These are phyloP conservation scores for Poeciliopsis gracilis DNA, from an alignment of 2,797 vertebrate genomes.

Conservation along the genomic window DNA sequence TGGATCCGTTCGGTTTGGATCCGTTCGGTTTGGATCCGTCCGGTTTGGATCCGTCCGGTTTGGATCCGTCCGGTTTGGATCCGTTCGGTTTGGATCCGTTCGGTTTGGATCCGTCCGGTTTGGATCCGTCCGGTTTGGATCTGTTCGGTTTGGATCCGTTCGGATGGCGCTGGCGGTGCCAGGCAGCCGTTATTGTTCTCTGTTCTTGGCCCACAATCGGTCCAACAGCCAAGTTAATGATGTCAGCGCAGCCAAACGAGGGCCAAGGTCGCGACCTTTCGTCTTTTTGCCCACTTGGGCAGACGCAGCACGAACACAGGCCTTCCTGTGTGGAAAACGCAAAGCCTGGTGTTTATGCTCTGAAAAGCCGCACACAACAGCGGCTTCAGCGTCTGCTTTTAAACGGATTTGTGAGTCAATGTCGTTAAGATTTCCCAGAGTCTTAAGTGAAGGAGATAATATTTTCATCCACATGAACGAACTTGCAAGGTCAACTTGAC, in stretches of 20 bases:
- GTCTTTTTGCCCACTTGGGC: conserved; percentile 33
- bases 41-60: neutral
- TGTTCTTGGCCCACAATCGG: conserved; percentile 39
- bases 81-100: neutral
- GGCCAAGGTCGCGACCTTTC: conserved; percentile 59
- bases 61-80: neutral
- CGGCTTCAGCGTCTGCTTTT: conserved; percentile 9
- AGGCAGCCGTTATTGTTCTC: conserved; percentile 38
- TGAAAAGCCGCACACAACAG: neutral
- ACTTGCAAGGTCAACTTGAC: conserved; percentile 37
- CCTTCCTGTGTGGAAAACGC: neutral
- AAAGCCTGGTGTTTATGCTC: neutral
- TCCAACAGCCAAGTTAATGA: conserved; percentile 30
- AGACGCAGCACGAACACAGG: neutral
- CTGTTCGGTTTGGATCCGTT: neutral
- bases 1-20: too few relatives aligned
- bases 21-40: neutral
- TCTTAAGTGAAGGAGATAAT: conserved; percentile 25
- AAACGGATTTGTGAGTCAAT: conserved; percentile 23
- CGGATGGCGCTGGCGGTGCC: conserved; percentile 8
- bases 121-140: neutral
- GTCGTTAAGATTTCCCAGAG: conserved; percentile 31
- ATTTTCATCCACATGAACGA: conserved; percentile 34
- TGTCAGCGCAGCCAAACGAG: conserved; percentile 32
- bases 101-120: neutral